Evolutionary conservation across 2,888 invertebrate species (phyloP).

Genomic region (Sarcophaga carnaria): DNA sequence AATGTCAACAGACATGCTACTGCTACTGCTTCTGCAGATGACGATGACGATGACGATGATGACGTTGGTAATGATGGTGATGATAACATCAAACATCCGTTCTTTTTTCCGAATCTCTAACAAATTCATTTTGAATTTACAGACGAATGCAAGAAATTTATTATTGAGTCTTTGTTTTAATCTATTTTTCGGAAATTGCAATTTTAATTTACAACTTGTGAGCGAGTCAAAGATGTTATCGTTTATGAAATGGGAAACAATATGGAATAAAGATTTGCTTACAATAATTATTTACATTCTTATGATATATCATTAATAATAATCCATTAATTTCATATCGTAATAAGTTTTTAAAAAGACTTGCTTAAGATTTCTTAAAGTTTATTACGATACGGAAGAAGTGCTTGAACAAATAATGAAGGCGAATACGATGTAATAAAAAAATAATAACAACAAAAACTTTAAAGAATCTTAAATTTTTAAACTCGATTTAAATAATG

Average conservation of each 20-base stretch:
- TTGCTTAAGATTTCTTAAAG: too few species aligned
- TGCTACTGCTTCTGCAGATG: background rate
- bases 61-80: constrained; percentile 1
- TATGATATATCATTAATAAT: too few species aligned
- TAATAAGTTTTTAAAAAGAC: too few species aligned
- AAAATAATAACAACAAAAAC: too few species aligned
- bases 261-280: too few species aligned
- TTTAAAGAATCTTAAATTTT: too few species aligned
- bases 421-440: too few species aligned
- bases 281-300: too few species aligned
- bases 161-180: constrained; percentile 16
- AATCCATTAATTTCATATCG: too few species aligned
- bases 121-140: background rate
- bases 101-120: background rate
- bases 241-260: background rate
- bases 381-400: too few species aligned
- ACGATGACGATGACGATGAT: background rate
- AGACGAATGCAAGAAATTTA: background rate
- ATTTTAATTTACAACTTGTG: constrained; percentile 27
- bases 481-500: too few species aligned
- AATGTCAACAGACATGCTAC: constrained; percentile 35
- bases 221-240: background rate
- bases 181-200: constrained; percentile 39
- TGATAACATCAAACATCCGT: constrained; percentile 22
- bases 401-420: too few species aligned